These are phyloP conservation scores for Leptinotarsa lineolata DNA, from an alignment of 1,140 invertebrate species.

Conservation along the genomic window DNA sequence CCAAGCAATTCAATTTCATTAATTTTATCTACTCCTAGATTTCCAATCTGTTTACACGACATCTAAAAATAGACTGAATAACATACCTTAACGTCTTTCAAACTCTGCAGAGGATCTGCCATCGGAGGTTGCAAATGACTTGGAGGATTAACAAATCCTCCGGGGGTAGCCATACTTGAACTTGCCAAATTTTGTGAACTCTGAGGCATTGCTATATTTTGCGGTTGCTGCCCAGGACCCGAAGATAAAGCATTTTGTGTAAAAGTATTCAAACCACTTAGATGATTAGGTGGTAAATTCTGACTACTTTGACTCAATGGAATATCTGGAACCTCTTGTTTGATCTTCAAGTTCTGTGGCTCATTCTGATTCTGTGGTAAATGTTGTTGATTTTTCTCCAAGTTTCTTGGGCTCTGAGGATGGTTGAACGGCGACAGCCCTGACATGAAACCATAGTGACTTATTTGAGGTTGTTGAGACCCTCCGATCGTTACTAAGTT, in stretches of 20 bases:
- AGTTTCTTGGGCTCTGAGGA: constrained; percentile 41
- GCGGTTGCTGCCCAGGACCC: constrained; percentile 19
- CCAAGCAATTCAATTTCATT: no score
- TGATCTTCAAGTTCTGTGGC: constrained; percentile 79
- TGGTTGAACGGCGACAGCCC: constrained; percentile 34
- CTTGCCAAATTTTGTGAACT: constrained; percentile 33
- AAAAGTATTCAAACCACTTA: constrained; percentile 31
- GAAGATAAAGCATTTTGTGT: constrained; percentile 27
- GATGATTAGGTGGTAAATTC: constrained; percentile 22
- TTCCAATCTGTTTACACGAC: no score
- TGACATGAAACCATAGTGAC: constrained; percentile 62
- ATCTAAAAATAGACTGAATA: no score
- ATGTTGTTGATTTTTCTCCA: constrained; percentile 37
- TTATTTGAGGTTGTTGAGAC: constrained; percentile 52
- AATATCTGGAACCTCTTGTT: constrained; percentile 69
- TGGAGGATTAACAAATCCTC: constrained; percentile 36
- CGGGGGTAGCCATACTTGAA: constrained; percentile 25
- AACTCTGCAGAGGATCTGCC: constrained; percentile 73
- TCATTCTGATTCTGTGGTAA: constrained; percentile 59
- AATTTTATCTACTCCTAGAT: no score
- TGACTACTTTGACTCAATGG: constrained; percentile 24
- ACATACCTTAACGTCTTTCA: constrained; percentile 77
- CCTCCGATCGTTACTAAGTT: constrained; percentile 63
- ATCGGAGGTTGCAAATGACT: constrained; percentile 49
- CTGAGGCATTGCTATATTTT: constrained; percentile 26